Percentiles rank a stretch among this genome's conserved stretches.
These are phyloP conservation scores for Esox masquinongy DNA, from an alignment of 2,797 vertebrate species.

Conservation along the genomic window DNA sequence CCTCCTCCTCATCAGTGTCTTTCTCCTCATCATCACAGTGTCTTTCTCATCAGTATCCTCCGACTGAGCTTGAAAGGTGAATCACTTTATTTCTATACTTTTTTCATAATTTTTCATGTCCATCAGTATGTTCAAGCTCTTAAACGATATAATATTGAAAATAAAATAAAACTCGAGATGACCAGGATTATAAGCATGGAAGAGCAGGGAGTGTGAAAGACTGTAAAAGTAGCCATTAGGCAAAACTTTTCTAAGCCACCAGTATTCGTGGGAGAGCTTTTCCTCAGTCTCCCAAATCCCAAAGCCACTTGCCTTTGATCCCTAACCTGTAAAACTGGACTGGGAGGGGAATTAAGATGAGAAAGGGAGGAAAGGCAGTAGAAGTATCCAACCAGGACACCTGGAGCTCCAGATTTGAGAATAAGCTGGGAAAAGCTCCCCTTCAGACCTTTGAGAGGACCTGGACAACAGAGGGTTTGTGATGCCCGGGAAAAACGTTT, in stretches of 20 bases:
- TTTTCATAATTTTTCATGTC: not conserved
- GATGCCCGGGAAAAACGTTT: constrained; percentile 10
- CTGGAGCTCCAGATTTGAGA: constrained; percentile 4
- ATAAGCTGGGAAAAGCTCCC: constrained; percentile 36
- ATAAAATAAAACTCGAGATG: not conserved
- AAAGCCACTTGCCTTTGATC: not conserved
- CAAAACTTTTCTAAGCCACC: not conserved
- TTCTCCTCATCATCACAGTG: no score
- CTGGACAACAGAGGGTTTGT: constrained; percentile 21
- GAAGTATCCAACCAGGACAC: not conserved
- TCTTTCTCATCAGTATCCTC: no score
- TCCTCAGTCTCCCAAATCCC: constrained; percentile 4
- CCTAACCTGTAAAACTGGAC: constrained; percentile 10
- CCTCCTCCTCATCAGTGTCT: no score
- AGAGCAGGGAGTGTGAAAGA: not conserved
- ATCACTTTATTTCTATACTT: no score
- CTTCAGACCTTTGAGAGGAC: constrained; percentile 26
- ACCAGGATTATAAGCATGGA: not conserved
- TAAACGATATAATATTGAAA: not conserved
- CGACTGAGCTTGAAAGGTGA: no score
- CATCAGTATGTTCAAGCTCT: not conserved
- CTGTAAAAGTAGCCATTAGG: not conserved
- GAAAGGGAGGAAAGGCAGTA: not conserved
- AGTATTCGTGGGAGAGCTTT: not conserved
- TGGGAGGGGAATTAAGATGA: constrained; percentile 26